These are phyloP conservation scores for Mellivora capensis DNA, from an alignment of 2,113 vertebrate species.

Conservation along the genomic window DNA sequence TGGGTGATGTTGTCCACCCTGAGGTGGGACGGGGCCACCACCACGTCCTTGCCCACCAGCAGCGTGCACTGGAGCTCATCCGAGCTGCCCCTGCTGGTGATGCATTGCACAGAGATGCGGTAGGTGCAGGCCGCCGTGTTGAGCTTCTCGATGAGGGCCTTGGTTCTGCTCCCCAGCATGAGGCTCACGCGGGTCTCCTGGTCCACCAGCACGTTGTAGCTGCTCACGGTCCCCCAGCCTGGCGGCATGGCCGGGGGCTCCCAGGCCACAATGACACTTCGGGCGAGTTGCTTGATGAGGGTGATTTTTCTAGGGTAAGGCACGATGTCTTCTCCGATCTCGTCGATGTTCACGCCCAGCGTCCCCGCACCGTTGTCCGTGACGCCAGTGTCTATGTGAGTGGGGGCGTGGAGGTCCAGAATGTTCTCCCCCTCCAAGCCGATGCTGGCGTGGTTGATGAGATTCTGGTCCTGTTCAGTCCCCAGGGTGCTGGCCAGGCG, in stretches of 20 bases:
- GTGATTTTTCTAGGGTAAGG: constrained; percentile 98
- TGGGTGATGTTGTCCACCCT: constrained; percentile 92
- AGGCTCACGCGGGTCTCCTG: constrained; percentile 92
- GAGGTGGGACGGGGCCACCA: constrained; percentile 93
- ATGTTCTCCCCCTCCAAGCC: constrained; percentile 73
- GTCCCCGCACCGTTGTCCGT: constrained; percentile 88
- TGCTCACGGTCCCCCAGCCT: constrained; percentile 91
- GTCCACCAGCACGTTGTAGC: constrained; percentile 96
- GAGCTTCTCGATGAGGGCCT: constrained; percentile 96
- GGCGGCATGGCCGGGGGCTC: constrained; percentile 93
- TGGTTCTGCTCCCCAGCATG: constrained; percentile 91
- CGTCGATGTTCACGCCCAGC: constrained; percentile 91
- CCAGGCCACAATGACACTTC: constrained; percentile 98
- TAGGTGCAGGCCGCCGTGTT: constrained; percentile 90
- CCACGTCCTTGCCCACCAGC: constrained; percentile 95
- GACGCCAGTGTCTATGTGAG: constrained; percentile 67
- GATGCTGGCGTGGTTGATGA: constrained; percentile 69
- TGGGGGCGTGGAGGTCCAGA: constrained; percentile 83
- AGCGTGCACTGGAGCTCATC: constrained; percentile 95
- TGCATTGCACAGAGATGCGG: constrained; percentile 93
- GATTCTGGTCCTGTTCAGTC: constrained; percentile 88
- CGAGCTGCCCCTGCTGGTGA: constrained; percentile 91
- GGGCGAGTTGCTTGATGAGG: constrained; percentile 98
- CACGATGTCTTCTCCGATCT: constrained; percentile 97
- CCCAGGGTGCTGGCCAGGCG: constrained; percentile 78